These are phyloP conservation scores for Alaudala cheleensis DNA, from an alignment of 2,113 vertebrate genomes.

Conservation along the genomic window DNA sequence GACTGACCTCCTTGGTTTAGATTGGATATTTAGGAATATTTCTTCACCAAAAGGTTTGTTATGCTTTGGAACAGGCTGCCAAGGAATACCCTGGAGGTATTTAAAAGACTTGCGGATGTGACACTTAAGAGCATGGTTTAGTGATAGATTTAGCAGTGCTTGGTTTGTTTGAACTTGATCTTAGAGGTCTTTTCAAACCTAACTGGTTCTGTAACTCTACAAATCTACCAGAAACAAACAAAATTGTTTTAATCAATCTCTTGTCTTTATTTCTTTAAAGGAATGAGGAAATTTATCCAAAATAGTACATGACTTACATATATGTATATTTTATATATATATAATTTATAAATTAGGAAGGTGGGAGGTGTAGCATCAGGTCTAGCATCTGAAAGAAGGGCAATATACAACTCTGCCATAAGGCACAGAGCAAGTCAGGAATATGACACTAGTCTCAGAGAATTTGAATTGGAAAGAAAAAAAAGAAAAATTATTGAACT, in stretches of 20 bases:
- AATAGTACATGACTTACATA: background rate
- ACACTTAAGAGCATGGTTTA: background rate
- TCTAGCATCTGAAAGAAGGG: background rate
- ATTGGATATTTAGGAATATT: background rate
- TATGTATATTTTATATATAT: background rate
- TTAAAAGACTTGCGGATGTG: background rate
- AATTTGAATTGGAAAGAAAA: background rate
- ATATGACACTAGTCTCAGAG: background rate
- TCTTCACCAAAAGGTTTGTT: background rate
- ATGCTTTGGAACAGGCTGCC: background rate
- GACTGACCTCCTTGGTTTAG: background rate
- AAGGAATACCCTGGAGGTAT: background rate
- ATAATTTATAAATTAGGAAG: background rate
- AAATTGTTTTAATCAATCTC: background rate
- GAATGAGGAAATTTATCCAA: background rate
- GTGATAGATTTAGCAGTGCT: background rate
- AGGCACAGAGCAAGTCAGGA: background rate
- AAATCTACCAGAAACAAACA: background rate
- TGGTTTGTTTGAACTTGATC: background rate
- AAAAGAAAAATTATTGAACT: background rate
- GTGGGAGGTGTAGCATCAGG: background rate
- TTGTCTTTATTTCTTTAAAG: background rate
- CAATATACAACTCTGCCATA: accelerated
- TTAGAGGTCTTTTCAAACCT: background rate
- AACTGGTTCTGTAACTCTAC: background rate